These are phyloP conservation scores for Ranitomeya imitator DNA, from an alignment of 2,113 vertebrate genomes.

Conservation along the genomic window DNA sequence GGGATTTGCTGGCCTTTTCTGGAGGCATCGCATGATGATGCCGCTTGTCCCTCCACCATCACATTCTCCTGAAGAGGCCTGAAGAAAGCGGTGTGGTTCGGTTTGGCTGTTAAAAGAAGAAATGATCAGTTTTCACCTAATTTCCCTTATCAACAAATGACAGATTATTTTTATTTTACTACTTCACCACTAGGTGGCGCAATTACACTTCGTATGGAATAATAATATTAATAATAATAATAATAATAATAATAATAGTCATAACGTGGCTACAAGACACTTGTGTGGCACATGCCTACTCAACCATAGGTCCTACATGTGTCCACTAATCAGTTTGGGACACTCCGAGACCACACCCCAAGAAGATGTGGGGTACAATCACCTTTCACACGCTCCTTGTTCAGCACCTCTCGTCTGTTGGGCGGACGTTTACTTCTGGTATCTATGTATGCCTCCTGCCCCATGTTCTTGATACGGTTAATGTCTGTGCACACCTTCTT, in stretches of 20 bases:
- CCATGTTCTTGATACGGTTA: slow-evolving; percentile 79
- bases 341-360: background rate
- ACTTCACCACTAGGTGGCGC: background rate
- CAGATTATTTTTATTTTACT: background rate
- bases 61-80: slow-evolving; percentile 60
- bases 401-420: background rate
- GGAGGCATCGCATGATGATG: slow-evolving; percentile 62
- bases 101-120: slow-evolving; percentile 62
- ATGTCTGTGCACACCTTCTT: slow-evolving; percentile 83
- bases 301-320: background rate
- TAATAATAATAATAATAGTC: background rate
- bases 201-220: background rate
- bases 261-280: background rate
- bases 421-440: slow-evolving; percentile 68
- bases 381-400: slow-evolving; percentile 59
- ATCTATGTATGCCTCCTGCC: slow-evolving; percentile 77
- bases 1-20: slow-evolving; percentile 72
- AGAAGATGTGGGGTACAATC: background rate
- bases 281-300: background rate
- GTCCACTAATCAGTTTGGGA: background rate
- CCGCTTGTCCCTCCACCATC: slow-evolving; percentile 60
- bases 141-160: background rate
- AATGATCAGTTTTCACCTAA: background rate
- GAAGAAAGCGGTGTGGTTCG: slow-evolving; percentile 55
- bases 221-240: background rate